Base-by-base conservation (phyloP, 2,113 vertebrate species). In the Cygnus buccinator region DNA sequence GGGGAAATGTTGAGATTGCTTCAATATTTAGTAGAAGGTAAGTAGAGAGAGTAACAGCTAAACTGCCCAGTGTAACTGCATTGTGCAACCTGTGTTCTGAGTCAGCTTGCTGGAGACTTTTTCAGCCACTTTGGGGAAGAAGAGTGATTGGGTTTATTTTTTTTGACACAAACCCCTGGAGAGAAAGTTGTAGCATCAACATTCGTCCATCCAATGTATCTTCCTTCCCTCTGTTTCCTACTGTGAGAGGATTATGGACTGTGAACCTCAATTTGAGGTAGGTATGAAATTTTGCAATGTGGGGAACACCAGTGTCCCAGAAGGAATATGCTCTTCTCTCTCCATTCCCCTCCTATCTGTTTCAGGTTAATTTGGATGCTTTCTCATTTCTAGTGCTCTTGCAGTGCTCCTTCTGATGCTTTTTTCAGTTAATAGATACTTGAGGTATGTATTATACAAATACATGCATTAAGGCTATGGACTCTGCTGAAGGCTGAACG, bases 61-160 rank as follows among this genome's bases (percentile, higher is more conserved):
- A 75, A 18, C 43, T 15, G 9, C 12, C 55, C 4, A 6, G 0
- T 0, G 1, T 19, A 74, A 62, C 11, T 62, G 52, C 54, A 3
- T 50, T 19, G 28, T 4, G 6, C 59, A 55, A 15, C 31, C 15
- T 58, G 3, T 0, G 0, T 20, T 68, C n/a, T 37, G 25, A 35
- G 31, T 61, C 10, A 46, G 19, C 9, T 81, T 58, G 33, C 58
- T 21, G 57, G 33, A 35, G n/a, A 12, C 5, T 72, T 66, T 74
- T 4, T 39, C 20, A 21, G 65, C 43, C 20, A 5, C 20, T 44
- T 54, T 29, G 39, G 55, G 14, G 19, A 66, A 8, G 14, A 62
- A 54, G 11, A 7, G 13, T 16, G 39, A 10, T 28, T 46, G 21
- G 39, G 43, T 25, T 86, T 48, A n/a, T 8, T 1, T 52, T 72